Base-by-base conservation (phyloP, 2,888 invertebrate genomes). In the Leptinotarsa peninsularis region DNA sequence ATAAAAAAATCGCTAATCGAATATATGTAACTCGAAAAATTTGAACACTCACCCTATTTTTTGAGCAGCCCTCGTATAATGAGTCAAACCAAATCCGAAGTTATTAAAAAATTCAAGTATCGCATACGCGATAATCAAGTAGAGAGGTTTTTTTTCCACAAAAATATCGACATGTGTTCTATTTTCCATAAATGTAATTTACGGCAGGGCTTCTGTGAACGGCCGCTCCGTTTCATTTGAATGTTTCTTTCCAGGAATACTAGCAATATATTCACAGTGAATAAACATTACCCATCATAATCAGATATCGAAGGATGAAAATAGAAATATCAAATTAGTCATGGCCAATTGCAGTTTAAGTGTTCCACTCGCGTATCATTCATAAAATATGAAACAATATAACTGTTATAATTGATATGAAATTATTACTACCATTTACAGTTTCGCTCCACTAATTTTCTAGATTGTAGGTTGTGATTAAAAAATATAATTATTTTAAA, bases 311-410 rank as follows among this genome's bases (percentile, higher is more conserved):
- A 21, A 68, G 56, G 17, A 63, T 63, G 63, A 43, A 63, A 63
- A 63, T 63, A 68, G 43, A 68, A 68, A 18, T 4, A 68, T 21
- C 27, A 23, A n/a, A 68, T 68, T 68, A 68, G 68, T 68, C 68
- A 68, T 23, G 49, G 52, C 54, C 52, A 68, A 68, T 68, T 68
- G 68, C 18, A 68, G 17, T 50, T 68, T 23, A 54, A 68, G 49
- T 23, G 43, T 68, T 63, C 27, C 63, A 43, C 33, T n/a, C 3
- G 33, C 43, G 10, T 63, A 33, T n/a, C 63, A 63, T 63, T 63
- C 63, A 43, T 63, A 63, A 58, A 27, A n/a, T 63, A 63, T 63
- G 43, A 63, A 63, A 43, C 18, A 5, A 63, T 4, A 4, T 18
- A 63, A 7, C 17, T 63, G 43, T 15, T 23, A 63, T 14, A 21